These are phyloP conservation scores for Plusia festucae DNA, from an alignment of 2,888 invertebrate genomes.

Conservation along the genomic window DNA sequence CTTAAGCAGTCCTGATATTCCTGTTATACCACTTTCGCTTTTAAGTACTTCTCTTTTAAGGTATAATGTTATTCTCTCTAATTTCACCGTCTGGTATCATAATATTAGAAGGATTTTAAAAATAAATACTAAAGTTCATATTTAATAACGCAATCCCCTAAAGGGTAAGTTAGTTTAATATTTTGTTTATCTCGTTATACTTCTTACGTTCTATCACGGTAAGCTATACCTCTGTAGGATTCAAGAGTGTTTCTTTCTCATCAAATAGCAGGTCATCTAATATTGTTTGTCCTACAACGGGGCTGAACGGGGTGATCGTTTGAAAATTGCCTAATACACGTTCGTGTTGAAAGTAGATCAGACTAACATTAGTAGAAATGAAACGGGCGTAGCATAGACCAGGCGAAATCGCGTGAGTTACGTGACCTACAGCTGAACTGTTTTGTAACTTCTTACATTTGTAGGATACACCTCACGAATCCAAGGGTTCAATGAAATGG, in stretches of 20 bases:
- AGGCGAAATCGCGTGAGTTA: conserved; percentile 61
- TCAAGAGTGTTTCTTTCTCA: too few species aligned
- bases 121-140: too few species aligned
- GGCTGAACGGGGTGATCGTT: not conserved
- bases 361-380: conserved; percentile 30
- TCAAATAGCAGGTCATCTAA: too few species aligned
- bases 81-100: too few species aligned
- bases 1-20: not conserved
- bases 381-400: conserved; percentile 26
- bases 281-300: not conserved
- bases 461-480: conserved; percentile 7
- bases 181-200: too few species aligned
- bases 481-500: too few species aligned
- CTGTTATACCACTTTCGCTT: conserved; percentile 1
- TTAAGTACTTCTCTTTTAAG: not conserved
- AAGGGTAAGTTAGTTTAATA: too few species aligned
- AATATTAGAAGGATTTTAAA: too few species aligned
- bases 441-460: conserved; percentile 34
- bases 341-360: conserved; percentile 34
- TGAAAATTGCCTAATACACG: conserved; percentile 43
- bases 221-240: too few species aligned
- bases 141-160: too few species aligned
- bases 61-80: too few species aligned
- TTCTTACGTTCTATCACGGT: too few species aligned
- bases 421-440: conserved; percentile 50